Evolutionary conservation across 1,140 invertebrate genomes (phyloP).

Genomic region (Temnothorax curvispinosus): DNA sequence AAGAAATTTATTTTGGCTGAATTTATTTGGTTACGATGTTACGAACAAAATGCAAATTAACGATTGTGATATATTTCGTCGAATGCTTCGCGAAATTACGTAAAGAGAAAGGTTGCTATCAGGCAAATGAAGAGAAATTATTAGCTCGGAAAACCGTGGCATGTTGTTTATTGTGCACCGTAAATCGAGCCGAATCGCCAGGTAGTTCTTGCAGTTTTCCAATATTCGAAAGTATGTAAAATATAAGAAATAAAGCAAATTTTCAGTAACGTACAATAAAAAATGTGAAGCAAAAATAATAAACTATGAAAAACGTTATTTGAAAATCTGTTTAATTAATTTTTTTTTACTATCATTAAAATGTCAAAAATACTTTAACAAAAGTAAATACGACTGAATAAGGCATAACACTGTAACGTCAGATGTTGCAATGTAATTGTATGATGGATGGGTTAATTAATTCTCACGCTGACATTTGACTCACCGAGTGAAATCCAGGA

Average conservation of each 20-base stretch:
- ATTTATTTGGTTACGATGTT: not conserved
- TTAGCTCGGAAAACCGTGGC: constrained; percentile 2
- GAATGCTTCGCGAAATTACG: constrained; percentile 63
- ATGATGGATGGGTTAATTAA: constrained; percentile 20
- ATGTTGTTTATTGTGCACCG: constrained; percentile 50
- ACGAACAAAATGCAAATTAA: constrained; percentile 1
- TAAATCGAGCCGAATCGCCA: not conserved
- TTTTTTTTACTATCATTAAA: not conserved
- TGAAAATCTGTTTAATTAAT: not conserved
- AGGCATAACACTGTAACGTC: not conserved
- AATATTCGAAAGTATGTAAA: constrained; percentile 1
- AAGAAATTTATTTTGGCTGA: not conserved
- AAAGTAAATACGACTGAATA: not conserved
- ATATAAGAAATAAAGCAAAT: not conserved
- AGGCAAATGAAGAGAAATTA: constrained; percentile 46
- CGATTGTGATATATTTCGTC: constrained; percentile 37
- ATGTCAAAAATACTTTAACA: not conserved
- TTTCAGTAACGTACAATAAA: not conserved
- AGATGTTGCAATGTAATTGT: constrained; percentile 13
- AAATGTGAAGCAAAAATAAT: not conserved
- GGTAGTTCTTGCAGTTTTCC: not conserved
- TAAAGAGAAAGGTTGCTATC: constrained; percentile 79
- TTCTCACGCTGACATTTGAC: constrained; percentile 35
- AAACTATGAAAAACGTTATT: not conserved
- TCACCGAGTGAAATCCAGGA: constrained; percentile 30